Evolutionary conservation across 2,888 invertebrate species (phyloP).

Genomic region (Hypena proboscidalis): DNA sequence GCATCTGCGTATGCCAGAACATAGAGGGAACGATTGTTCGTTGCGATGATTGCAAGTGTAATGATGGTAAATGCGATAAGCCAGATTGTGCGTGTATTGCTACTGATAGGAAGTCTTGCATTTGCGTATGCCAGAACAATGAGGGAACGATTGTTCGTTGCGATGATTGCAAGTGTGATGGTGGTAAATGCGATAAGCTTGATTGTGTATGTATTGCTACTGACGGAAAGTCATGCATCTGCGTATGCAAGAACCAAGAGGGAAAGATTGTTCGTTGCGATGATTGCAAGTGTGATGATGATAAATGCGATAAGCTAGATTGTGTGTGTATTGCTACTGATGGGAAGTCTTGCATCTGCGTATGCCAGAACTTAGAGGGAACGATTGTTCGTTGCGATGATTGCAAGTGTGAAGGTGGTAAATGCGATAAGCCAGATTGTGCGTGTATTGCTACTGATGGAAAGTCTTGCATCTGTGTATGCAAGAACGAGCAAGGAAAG

Average conservation of each 20-base stretch:
- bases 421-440: slow-evolving; percentile 11
- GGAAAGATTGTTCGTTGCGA: slow-evolving; percentile 35
- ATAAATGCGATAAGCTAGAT: slow-evolving; percentile 3
- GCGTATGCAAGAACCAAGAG: slow-evolving; percentile 38
- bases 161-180: slow-evolving; percentile 45
- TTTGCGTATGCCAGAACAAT: slow-evolving; percentile 37
- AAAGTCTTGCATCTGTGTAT: slow-evolving; percentile 27
- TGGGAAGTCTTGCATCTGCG: slow-evolving; percentile 31
- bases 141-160: slow-evolving; percentile 29
- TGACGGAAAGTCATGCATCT: slow-evolving; percentile 41
- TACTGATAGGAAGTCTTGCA: slow-evolving; percentile 36
- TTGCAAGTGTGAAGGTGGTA: slow-evolving; percentile 22
- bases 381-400: slow-evolving; percentile 37
- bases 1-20: slow-evolving; percentile 24
- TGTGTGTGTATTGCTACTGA: slow-evolving; percentile 34
- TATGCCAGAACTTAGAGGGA: slow-evolving; percentile 29
- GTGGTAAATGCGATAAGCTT: slow-evolving; percentile 21
- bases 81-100: slow-evolving; percentile 31
- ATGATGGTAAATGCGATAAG: slow-evolving; percentile 8
- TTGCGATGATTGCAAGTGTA: slow-evolving; percentile 36
- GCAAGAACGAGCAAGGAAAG: slow-evolving; percentile 28
- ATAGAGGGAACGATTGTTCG: slow-evolving; percentile 20
- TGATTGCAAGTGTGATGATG: slow-evolving; percentile 34
- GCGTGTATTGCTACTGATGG: slow-evolving; percentile 31
- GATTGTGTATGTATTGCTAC: slow-evolving; percentile 39